Evolutionary conservation across 37 sponge, comb jelly and placozoan genomes (phyloP), one percentile per base, ranked within the genome.

Genomic region (Agelas oroides): DNA sequence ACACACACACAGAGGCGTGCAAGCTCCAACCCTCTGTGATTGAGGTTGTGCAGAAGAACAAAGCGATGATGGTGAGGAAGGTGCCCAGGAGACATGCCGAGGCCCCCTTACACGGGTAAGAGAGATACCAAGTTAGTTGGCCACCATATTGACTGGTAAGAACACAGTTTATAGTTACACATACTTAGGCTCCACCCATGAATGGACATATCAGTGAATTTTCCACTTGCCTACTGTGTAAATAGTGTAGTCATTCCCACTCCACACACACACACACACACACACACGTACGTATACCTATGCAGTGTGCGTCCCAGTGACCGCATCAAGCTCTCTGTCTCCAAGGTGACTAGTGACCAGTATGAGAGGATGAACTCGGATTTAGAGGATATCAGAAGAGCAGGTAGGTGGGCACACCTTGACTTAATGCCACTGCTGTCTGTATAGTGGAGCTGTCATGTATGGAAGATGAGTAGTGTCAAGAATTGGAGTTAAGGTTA

Each of bases 1-100:
- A n/a, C n/a, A n/a, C n/a, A n/a, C n/a, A n/a, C 37, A 21, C 78
- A 91, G 93, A 93, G 86, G 90, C 93, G 27, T 88, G 89, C 59
- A 79, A 79, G 77, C 65, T 93, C 34, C 75, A 78, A 35, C 93
- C 93, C 46, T 93, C 89, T 16, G 70, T 89, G 31, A 86, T 93
- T 68, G 85, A 79, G 33, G 40, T 88, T 25, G 66, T 30, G 5
- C 79, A 64, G 34, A 88, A 93, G 72, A 93, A 93, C 73, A 85
- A 77, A 39, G 93, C 66, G 0, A 30, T 52, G 19, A 85, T 93
- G 89, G 41, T 93, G 13, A 85, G 63, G 53, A 93, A 93, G 59
- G 72, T 55, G 15, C 21, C 79, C 8, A 69, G 70, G 52, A 53
- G 54, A 8, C 14, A 67, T 36, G 34, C 34, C 15, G 69, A 25